phyloP scores from a whole-genome alignment of 2,113 vertebrate species.

The Seriola rivoliana region DNA sequence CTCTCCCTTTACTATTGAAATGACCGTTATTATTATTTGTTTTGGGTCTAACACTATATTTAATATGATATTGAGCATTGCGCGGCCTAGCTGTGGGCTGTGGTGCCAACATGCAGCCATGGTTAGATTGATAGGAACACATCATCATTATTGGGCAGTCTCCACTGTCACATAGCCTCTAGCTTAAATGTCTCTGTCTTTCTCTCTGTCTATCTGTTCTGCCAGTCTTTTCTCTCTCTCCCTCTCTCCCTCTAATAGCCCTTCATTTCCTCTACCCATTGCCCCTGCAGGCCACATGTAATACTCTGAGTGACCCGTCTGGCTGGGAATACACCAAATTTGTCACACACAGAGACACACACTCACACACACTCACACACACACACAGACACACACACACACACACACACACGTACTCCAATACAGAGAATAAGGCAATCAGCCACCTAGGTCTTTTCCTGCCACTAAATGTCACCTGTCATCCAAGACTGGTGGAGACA shows the following conservation, averaged over 20 bases:
- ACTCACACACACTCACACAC: constrained; percentile 48
- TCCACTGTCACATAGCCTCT: constrained; percentile 80
- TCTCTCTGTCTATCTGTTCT: constrained; percentile 61
- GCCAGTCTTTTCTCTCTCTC: constrained; percentile 64
- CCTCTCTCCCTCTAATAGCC: constrained; percentile 76
- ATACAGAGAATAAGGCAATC: constrained; percentile 43
- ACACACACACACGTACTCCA: constrained; percentile 28
- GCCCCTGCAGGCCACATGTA: constrained; percentile 83
- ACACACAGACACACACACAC: no score
- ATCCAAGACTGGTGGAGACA: constrained; percentile 43
- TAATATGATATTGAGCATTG: constrained; percentile 60
- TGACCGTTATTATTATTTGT: constrained; percentile 74
- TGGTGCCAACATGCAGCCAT: constrained; percentile 38
- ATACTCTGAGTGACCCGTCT: constrained; percentile 83
- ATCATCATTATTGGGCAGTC: constrained; percentile 79
- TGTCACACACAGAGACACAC: constrained; percentile 44
- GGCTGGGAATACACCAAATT: constrained; percentile 71
- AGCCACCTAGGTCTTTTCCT: constrained; percentile 61
- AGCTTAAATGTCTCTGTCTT: constrained; percentile 78
- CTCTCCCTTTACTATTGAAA: constrained; percentile 60
- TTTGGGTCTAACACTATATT: constrained; percentile 62
- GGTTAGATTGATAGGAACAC: constrained; percentile 78
- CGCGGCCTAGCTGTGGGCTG: constrained; percentile 58
- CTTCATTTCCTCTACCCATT: constrained; percentile 80
- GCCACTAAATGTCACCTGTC: constrained; percentile 73